phyloP scores from a whole-genome alignment of 2,113 vertebrate genomes.

The Podarcis cretensis region DNA sequence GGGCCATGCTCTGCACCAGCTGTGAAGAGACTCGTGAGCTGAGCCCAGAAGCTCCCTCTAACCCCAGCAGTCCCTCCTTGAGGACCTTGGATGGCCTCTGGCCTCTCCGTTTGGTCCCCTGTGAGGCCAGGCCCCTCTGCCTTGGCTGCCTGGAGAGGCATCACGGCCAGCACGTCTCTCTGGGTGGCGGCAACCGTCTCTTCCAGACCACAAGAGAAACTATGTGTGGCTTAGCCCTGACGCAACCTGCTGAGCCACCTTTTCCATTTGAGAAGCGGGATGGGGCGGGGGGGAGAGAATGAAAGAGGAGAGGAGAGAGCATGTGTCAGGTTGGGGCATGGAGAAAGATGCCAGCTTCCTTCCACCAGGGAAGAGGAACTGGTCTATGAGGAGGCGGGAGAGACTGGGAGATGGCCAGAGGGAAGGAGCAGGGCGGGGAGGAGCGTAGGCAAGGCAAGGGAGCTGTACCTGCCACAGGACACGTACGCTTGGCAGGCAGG shows the following conservation, averaged over 20 bases:
- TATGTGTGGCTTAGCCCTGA: not conserved
- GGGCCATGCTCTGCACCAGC: not conserved
- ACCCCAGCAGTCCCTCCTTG: not conserved
- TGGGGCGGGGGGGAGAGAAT: too few relatives aligned
- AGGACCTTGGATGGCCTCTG: not conserved
- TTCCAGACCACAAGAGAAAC: not conserved
- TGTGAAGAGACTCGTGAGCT: not conserved
- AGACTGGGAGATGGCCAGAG: not conserved
- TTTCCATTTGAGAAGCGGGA: not conserved
- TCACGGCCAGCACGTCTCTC: not conserved
- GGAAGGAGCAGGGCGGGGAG: not conserved
- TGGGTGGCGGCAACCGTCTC: not conserved
- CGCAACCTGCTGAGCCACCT: not conserved
- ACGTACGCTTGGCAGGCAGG: not conserved
- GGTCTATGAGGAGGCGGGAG: not conserved
- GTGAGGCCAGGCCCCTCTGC: not conserved
- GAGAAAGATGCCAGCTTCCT: not conserved
- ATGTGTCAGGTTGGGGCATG: not conserved
- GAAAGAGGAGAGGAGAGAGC: not conserved
- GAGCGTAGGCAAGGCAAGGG: not conserved
- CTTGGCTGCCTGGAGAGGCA: not conserved
- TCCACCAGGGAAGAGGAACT: not conserved
- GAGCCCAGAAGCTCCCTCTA: not conserved
- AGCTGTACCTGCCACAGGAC: constrained; percentile 9
- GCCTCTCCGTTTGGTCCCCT: not conserved